These are phyloP conservation scores for Lepidurus couesii DNA, from an alignment of 1,140 invertebrate species.

Conservation along the genomic window DNA sequence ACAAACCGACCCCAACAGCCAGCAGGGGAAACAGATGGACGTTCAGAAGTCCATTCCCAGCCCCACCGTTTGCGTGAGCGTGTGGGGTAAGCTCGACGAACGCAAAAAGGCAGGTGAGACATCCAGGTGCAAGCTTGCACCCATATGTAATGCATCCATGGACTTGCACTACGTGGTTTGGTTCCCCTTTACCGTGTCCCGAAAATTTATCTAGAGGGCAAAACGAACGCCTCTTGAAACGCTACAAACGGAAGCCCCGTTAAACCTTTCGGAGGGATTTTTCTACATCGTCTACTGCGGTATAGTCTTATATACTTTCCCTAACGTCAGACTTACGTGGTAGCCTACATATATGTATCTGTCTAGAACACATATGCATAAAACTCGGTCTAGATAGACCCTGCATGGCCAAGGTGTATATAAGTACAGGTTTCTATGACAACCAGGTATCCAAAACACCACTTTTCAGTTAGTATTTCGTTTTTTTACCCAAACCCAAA, in stretches of 20 bases:
- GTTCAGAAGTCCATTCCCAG: not conserved
- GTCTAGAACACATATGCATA: not conserved
- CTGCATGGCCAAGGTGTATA: not conserved
- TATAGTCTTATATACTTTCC: no score
- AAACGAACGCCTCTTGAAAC: not conserved
- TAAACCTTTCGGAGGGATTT: no score
- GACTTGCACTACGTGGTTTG: not conserved
- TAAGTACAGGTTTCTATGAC: not conserved
- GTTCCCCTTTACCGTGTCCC: not conserved
- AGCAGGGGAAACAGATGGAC: not conserved
- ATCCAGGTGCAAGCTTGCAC: conserved; percentile 3
- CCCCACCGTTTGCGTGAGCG: not conserved
- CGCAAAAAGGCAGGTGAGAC: conserved; percentile 5
- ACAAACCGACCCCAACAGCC: not conserved
- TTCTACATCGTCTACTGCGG: no score
- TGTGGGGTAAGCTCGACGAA: conserved; percentile 2
- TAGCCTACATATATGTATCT: not conserved
- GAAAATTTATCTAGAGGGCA: not conserved
- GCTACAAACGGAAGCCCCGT: not conserved
- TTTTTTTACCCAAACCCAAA: not conserved
- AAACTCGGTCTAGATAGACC: not conserved
- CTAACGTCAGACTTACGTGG: not conserved
- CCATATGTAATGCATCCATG: not conserved
- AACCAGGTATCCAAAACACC: conserved; percentile 5
- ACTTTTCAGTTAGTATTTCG: not conserved